Conservation (phyloP, 1,140 invertebrate genomes). For the Anadara kagoshimensis region DNA sequence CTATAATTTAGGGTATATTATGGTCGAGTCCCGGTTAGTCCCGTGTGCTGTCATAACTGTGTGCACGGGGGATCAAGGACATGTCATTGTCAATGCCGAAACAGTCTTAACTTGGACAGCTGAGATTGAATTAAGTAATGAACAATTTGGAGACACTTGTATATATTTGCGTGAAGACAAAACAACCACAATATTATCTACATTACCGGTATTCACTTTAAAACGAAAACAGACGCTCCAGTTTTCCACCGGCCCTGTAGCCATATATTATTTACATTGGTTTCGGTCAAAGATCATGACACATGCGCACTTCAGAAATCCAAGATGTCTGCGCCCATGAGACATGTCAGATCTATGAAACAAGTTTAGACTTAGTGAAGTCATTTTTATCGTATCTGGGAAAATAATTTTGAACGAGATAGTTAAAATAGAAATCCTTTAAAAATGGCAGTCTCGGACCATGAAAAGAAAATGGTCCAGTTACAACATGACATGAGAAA, state of each 20-base stretch:
- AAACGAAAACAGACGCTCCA: background rate
- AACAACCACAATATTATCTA: too few species aligned
- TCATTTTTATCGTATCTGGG: background rate
- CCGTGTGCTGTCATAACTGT: too few species aligned
- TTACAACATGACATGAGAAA: conserved; percentile 68
- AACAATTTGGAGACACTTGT: too few species aligned
- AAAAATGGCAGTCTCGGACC: conserved; percentile 45
- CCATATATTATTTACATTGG: conserved; percentile 25
- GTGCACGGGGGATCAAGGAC: too few species aligned
- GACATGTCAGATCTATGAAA: background rate
- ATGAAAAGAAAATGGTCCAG: conserved; percentile 65
- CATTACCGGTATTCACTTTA: too few species aligned
- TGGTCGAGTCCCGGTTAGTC: too few species aligned
- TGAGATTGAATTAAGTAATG: too few species aligned
- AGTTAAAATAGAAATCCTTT: conserved; percentile 6
- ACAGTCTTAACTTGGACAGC: too few species aligned
- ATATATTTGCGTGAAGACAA: too few species aligned
- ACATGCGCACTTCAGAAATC: conserved; percentile 6
- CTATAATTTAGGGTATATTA: too few species aligned
- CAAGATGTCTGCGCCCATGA: conserved; percentile 64
- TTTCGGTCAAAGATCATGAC: conserved; percentile 23
- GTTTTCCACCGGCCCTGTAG: background rate
- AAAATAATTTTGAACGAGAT: too few species aligned
- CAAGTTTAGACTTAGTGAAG: background rate
- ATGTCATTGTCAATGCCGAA: too few species aligned